Evolutionary conservation across 2,113 vertebrate genomes (phyloP).

Genomic region (Cercopithecus mona): DNA sequence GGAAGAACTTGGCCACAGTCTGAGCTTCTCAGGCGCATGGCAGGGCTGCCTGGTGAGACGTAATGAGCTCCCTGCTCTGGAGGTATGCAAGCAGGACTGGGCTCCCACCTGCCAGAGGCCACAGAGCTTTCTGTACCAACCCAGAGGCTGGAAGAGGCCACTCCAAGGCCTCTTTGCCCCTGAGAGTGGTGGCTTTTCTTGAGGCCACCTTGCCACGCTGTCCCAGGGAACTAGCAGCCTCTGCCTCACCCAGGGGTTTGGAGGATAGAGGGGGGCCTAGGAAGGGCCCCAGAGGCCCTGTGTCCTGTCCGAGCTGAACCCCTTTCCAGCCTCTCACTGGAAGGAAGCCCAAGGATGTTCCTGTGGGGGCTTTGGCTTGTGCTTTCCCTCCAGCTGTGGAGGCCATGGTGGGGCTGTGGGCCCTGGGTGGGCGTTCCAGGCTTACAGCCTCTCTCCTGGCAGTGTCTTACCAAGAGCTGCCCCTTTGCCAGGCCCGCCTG

Average conservation of each 20-base stretch:
- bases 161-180: not conserved
- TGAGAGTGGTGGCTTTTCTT: not conserved
- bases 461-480: not conserved
- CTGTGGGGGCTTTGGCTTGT: not conserved
- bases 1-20: not conserved
- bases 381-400: not conserved
- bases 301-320: not conserved
- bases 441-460: not conserved
- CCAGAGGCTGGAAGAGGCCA: not conserved
- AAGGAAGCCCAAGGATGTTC: not conserved
- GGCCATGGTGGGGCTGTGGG: not conserved
- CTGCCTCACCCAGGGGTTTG: no score
- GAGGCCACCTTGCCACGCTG: not conserved
- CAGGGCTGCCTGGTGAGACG: not conserved
- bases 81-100: not conserved
- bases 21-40: not conserved
- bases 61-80: not conserved
- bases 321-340: not conserved
- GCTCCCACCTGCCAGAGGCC: not conserved
- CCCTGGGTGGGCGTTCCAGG: not conserved
- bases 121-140: not conserved
- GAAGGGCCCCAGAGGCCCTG: no score
- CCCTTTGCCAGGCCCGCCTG: not conserved
- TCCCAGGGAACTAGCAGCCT: not conserved
- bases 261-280: not conserved